These are phyloP conservation scores for Conus ventricosus DNA, from an alignment of 1,140 invertebrate genomes.

Conservation along the genomic window DNA sequence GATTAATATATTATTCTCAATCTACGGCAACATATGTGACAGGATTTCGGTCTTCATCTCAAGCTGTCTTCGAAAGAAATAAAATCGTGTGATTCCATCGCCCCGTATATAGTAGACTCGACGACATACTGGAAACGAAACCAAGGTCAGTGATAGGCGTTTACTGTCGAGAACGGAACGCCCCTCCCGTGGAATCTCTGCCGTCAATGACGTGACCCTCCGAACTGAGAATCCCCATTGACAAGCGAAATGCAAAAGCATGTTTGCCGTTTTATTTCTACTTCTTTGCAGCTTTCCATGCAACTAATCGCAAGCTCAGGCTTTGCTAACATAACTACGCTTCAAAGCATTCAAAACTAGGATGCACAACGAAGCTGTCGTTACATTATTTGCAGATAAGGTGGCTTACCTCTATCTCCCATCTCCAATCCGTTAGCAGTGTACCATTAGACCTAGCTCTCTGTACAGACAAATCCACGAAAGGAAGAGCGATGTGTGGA, in stretches of 20 bases:
- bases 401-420: constrained; percentile 34
- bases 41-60: neutral
- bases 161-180: constrained; percentile 1
- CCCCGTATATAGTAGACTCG: too few relatives aligned
- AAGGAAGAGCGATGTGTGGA: constrained; percentile 22
- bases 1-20: too few relatives aligned
- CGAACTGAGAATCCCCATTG: neutral
- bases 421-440: constrained; percentile 36
- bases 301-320: neutral
- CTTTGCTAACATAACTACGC: neutral
- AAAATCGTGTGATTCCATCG: too few relatives aligned
- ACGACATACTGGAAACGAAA: neutral
- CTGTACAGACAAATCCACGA: constrained; percentile 22
- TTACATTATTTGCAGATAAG: neutral
- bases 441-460: neutral
- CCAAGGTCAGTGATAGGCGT: neutral
- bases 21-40: neutral
- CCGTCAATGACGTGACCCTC: constrained; percentile 36
- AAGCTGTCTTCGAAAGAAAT: too few relatives aligned
- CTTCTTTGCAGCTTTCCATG: neutral
- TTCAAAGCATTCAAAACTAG: neutral
- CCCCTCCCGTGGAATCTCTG: constrained; percentile 10
- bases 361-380: neutral
- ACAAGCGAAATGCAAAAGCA: neutral
- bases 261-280: constrained; percentile 10